These are phyloP conservation scores for Nycticorax nycticorax DNA, from an alignment of 2,113 vertebrate genomes.

Conservation along the genomic window DNA sequence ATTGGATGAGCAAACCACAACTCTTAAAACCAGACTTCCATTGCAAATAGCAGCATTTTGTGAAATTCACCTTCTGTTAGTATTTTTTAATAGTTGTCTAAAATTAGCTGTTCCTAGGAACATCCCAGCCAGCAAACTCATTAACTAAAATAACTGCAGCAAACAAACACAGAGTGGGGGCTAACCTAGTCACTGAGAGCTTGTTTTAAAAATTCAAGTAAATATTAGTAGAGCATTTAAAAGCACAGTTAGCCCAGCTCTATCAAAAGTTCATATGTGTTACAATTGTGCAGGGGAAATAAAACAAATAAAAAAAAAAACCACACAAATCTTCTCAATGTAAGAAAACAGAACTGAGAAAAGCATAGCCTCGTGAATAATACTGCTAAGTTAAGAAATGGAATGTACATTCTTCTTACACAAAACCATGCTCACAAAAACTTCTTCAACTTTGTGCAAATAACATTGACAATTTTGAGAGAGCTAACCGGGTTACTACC, in stretches of 20 bases:
- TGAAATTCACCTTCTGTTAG: constrained; percentile 65
- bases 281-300: background rate
- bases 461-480: background rate
- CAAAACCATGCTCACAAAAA: background rate
- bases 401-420: background rate
- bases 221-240: background rate
- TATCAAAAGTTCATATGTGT: background rate
- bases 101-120: constrained; percentile 47
- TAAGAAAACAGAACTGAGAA: background rate
- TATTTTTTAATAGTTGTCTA: constrained; percentile 61
- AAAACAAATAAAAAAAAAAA: background rate
- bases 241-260: background rate
- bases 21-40: constrained; percentile 59
- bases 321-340: background rate
- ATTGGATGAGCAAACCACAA: constrained; percentile 41
- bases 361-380: background rate
- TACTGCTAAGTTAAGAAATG: background rate
- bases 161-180: constrained; percentile 32
- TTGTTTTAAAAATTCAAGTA: constrained; percentile 2
- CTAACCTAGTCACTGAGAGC: background rate
- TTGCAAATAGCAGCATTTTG: constrained; percentile 53
- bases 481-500: background rate
- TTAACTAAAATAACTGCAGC: constrained; percentile 54
- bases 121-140: constrained; percentile 41
- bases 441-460: background rate